Evolutionary conservation across 2,113 vertebrate genomes (phyloP).

Genomic region (Rhinoderma darwinii): DNA sequence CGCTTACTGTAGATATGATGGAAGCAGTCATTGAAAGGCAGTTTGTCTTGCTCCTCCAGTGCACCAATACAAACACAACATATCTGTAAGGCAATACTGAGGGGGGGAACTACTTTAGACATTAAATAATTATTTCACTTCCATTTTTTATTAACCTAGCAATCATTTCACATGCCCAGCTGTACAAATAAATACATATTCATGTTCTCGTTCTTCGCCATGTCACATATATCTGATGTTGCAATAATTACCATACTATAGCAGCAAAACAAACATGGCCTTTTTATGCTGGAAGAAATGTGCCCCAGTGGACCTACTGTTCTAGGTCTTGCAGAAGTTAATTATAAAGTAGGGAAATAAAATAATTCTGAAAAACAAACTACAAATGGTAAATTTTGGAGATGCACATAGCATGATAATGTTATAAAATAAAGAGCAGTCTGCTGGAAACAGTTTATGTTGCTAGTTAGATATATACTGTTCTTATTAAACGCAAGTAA

Average conservation of each 20-base stretch:
- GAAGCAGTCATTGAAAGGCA: too few species aligned
- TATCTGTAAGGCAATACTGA: too few species aligned
- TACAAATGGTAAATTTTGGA: not conserved
- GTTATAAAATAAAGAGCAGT: not conserved
- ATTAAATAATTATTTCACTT: not conserved
- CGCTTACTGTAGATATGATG: too few species aligned
- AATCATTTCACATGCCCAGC: not conserved
- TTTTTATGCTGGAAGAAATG: not conserved
- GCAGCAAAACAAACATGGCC: constrained; percentile 8
- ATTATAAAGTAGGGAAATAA: not conserved
- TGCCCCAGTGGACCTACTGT: not conserved
- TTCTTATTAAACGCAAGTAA: too few species aligned
- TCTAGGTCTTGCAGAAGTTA: constrained; percentile 13
- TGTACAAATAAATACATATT: not conserved
- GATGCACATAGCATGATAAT: not conserved
- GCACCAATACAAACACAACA: not conserved
- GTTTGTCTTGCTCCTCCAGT: too few species aligned
- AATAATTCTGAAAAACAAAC: not conserved
- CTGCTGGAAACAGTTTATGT: not conserved
- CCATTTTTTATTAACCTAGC: not conserved
- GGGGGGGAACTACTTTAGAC: not conserved
- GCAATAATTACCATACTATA: not conserved
- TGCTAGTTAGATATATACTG: not conserved
- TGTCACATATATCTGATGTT: not conserved
- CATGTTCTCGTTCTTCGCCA: not conserved